Evolutionary conservation across 2,888 invertebrate species (phyloP), one percentile per base, ranked within the genome.

Genomic region (Tetanocera ferruginea): DNA sequence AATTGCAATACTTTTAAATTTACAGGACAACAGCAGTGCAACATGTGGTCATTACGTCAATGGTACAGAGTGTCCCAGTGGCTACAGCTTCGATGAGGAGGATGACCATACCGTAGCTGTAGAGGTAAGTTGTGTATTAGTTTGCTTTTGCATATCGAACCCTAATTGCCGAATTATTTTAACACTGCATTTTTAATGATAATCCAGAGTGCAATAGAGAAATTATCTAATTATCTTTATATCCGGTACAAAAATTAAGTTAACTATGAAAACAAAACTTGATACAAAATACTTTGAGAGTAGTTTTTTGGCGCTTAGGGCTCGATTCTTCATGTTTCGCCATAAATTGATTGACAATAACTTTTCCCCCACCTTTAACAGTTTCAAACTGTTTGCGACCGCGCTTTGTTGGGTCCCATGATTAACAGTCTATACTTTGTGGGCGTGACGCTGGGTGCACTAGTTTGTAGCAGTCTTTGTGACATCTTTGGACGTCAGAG

Each of bases 401-500:
- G 86, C 60, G 83, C 83, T 64, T 85, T 87, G 78, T 80, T 91
- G 19, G 84, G 84, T 19, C 84, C 86, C 55, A 83, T 89, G 74
- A 86, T 88, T 1, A 85, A 87, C 17, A 86, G 86, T 3, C 82
- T 89, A 28, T 91, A 91, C 83, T 89, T 88, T 78, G 81, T 84
- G 37, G 91, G 91, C 1, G 88, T 90, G 9, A 84, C 90, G 34
- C 78, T 90, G 49, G 91, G 91, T 51, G 90, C 90, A 2, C 85
- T 89, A 74, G 80, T 90, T n/a, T 86, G 89, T 64, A 90, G 91
- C 37, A 80, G 87, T 5, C 80, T 90, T 28, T 86, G 87, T 5
- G 91, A 91, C 83, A 85, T 88, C 19, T 88, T 89, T 81, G 91
- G 91, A 0, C 86, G 91, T 71, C 87, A 88, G 79, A 89, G 88